These are phyloP conservation scores for Microcebus griseorufus DNA, from an alignment of 2,113 vertebrate genomes.

Conservation along the genomic window DNA sequence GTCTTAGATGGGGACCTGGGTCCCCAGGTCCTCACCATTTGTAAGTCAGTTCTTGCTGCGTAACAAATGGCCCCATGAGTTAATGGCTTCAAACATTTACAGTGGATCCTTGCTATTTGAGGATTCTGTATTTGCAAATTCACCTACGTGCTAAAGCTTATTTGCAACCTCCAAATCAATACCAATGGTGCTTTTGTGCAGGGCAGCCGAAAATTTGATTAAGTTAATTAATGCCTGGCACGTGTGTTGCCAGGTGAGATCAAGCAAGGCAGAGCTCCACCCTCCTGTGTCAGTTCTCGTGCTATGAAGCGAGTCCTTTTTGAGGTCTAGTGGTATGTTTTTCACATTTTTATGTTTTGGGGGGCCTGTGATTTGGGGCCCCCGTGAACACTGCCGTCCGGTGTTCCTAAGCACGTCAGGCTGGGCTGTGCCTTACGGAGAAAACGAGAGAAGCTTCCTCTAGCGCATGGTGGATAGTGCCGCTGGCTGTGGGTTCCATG, in stretches of 20 bases:
- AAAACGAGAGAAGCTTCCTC: not conserved
- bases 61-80: rapidly evolving
- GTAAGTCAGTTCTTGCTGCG: not conserved
- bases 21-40: not conserved
- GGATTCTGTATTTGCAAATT: not conserved
- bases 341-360: not conserved
- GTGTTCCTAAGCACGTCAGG: not conserved
- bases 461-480: rapidly evolving
- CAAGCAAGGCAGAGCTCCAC: rapidly evolving
- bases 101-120: rapidly evolving
- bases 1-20: not conserved
- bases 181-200: not conserved
- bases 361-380: not conserved
- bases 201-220: not conserved
- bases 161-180: not conserved
- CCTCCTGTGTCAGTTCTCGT: not conserved
- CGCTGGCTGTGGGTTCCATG: rapidly evolving
- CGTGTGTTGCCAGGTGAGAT: too few species aligned
- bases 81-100: too few species aligned
- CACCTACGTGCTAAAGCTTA: rapidly evolving
- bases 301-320: not conserved
- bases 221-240: not conserved
- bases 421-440: rapidly evolving
- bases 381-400: not conserved
- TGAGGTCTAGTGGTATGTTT: not conserved